Evolutionary conservation across 2,888 invertebrate genomes (phyloP).

Genomic region (Pycnomerus fuliginosus): DNA sequence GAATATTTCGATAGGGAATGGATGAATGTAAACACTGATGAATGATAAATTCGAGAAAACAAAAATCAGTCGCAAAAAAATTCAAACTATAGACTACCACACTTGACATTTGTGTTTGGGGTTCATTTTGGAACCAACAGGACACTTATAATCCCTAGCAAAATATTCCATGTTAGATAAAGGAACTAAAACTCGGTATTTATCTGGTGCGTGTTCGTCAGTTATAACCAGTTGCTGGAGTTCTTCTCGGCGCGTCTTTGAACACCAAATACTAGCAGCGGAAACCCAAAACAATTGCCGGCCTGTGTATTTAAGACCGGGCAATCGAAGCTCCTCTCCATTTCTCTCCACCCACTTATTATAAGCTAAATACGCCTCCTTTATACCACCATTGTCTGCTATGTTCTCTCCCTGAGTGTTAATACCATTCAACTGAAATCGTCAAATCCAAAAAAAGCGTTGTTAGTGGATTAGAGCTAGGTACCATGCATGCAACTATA

Average conservation of each 20-base stretch:
- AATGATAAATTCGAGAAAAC: neutral
- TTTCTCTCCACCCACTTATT: conserved; percentile 44
- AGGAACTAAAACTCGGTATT: conserved; percentile 62
- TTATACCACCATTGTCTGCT: conserved; percentile 92
- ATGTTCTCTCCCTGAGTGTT: conserved; percentile 94
- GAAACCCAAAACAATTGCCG: conserved; percentile 61
- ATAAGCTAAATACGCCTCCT: conserved; percentile 70
- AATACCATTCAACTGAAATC: conserved; percentile 78
- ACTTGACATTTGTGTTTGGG: conserved; percentile 62
- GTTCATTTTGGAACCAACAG: conserved; percentile 61
- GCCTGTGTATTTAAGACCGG: conserved; percentile 47
- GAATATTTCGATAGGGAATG: conserved; percentile 2
- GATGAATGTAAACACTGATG: neutral
- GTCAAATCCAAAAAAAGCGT: conserved; percentile 21
- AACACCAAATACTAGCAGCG: conserved; percentile 64
- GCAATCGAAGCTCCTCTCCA: conserved; percentile 44
- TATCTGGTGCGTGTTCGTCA: conserved; percentile 53
- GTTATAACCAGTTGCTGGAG: conserved; percentile 45
- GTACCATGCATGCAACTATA: conserved; percentile 8
- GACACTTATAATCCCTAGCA: conserved; percentile 62
- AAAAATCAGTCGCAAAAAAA: conserved; percentile 2
- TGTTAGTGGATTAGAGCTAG: conserved; percentile 17
- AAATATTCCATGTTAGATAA: conserved; percentile 62
- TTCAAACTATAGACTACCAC: conserved; percentile 54
- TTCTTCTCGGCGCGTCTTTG: conserved; percentile 47